A percentile compares a stretch with the other conserved stretches of the same genome.
These are phyloP conservation scores for Ceryle rudis DNA, from an alignment of 2,797 vertebrate genomes.

Conservation along the genomic window DNA sequence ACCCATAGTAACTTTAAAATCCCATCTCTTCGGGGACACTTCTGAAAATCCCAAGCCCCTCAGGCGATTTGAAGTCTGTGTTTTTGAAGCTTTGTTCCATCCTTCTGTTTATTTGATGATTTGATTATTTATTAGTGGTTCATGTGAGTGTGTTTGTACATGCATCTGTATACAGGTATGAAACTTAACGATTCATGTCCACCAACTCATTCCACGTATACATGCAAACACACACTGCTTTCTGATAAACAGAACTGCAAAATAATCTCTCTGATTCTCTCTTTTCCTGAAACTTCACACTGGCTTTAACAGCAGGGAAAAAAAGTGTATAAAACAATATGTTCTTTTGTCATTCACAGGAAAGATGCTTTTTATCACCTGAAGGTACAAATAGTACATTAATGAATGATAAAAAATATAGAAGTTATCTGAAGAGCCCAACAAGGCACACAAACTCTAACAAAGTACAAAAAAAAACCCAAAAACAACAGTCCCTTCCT, in stretches of 20 bases:
- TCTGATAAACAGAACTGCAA: not conserved
- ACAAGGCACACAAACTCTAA: not conserved
- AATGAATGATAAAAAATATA: not conserved
- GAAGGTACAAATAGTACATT: not conserved
- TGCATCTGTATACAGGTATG: not conserved
- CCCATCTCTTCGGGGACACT: not conserved
- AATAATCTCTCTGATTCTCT: not conserved
- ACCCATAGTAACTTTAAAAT: not conserved
- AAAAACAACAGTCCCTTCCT: not conserved
- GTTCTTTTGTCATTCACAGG: not conserved
- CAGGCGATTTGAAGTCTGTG: not conserved
- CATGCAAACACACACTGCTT: not conserved
- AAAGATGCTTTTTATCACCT: not conserved
- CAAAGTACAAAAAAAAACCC: not conserved
- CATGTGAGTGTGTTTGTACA: too few species aligned
- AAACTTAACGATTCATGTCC: not conserved
- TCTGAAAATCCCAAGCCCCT: not conserved
- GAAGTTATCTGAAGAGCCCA: not conserved
- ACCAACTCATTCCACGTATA: not conserved
- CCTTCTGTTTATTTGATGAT: not conserved
- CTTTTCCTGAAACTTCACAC: not conserved
- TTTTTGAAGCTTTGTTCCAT: not conserved
- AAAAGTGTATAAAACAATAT: not conserved
- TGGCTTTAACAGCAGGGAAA: not conserved
- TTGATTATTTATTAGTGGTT: not conserved